These are phyloP conservation scores for Rattus norvegicus DNA, from an alignment of 2,113 vertebrate genomes.

Conservation along the genomic window DNA sequence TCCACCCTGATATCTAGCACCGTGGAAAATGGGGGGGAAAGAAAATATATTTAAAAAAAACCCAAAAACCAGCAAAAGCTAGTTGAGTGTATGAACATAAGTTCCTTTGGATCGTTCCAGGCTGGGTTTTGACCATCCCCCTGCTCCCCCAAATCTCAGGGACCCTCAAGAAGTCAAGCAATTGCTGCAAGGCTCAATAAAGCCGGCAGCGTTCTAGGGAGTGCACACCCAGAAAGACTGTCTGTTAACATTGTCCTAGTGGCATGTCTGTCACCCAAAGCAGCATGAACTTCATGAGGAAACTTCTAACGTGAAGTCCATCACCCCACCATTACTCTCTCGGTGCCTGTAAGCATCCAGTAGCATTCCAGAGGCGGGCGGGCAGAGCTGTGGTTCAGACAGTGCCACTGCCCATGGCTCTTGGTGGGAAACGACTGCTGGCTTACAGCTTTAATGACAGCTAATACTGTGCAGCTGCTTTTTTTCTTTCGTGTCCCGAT, in stretches of 20 bases:
- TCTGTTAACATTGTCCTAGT: background rate
- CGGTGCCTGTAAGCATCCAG: accelerated
- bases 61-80: background rate
- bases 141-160: background rate
- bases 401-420: background rate
- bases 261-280: background rate
- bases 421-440: background rate
- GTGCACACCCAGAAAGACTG: background rate
- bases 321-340: background rate
- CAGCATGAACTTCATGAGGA: background rate
- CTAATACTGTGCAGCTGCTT: no score
- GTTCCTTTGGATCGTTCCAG: background rate
- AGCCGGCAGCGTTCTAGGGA: background rate
- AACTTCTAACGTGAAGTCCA: background rate
- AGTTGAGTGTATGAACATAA: background rate
- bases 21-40: background rate
- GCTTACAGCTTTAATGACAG: background rate
- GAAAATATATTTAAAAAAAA: background rate
- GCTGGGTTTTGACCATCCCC: background rate
- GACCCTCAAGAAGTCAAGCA: background rate
- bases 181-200: background rate
- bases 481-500: background rate
- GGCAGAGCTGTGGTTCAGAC: no score
- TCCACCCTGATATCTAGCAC: background rate
- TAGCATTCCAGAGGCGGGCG: no score